Evolutionary conservation across 2,888 invertebrate species (phyloP), one percentile per base, ranked within the genome.

Genomic region (Candidula unifasciata): DNA sequence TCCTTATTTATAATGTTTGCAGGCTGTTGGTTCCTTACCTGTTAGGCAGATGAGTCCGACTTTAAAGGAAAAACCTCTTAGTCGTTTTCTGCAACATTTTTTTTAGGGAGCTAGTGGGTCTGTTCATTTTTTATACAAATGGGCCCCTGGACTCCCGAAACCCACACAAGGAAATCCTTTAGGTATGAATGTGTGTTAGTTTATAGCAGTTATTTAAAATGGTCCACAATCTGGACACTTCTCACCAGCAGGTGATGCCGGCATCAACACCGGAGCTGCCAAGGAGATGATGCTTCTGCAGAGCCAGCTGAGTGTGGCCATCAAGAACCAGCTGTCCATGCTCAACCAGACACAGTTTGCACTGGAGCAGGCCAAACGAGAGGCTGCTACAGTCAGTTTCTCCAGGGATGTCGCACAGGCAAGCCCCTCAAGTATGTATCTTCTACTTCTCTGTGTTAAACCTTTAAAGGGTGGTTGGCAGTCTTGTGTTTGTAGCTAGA

Each of bases 311-410:
- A 81, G 74, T 27, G 69, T 81, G 77, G 85, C 85, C 27, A 81
- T 85, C 81, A 85, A 85, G 71, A 85, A 81, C 64, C 85, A 85
- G 37, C 44, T 85, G 54, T 57, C 81, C 30, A 85, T 85, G 85
- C 30, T 85, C 24, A 85, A 69, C 33, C 85, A 85, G 52, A 85
- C 85, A 30, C 80, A 81, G 69, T 13, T 85, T 35, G 85, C 85
- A 44, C 57, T 85, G 60, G 77, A 85, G 68, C 85, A 85, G 27
- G 85, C 85, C 52, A 85, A 81, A 60, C 76, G 77, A 30, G 81
- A 60, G 27, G 76, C 80, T 24, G 76, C n/a, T n/a, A 69, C n/a
- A 33, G 8, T 71, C 0, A 66, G 69, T 54, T 24, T 77, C 35
- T 30, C 69, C n/a, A 68, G 52, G 16, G 68, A 44, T 54, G 33